Evolutionary conservation across 2,797 vertebrate genomes (phyloP).

Genomic region (Pseudochaenichthys georgianus): DNA sequence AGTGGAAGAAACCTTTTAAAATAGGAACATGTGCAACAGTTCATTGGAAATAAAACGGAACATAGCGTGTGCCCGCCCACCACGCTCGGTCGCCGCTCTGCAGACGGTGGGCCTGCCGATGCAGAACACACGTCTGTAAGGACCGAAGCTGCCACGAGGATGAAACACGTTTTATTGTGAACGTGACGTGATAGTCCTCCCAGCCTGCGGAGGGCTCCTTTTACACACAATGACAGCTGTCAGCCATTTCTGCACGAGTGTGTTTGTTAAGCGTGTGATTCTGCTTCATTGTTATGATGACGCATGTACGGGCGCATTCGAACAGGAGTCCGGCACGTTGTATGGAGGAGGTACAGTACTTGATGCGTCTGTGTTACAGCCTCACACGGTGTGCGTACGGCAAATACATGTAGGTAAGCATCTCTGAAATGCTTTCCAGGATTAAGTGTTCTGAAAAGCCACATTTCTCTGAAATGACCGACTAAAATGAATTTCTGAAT

Average conservation of each 20-base stretch:
- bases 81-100: neutral
- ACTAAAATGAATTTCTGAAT: neutral
- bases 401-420: neutral
- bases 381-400: neutral
- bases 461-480: neutral
- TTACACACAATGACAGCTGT: constrained; percentile 40
- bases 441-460: neutral
- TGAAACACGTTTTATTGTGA: constrained; percentile 49
- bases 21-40: no score
- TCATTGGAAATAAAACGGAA: no score
- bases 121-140: constrained; percentile 50
- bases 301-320: constrained; percentile 9
- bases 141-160: constrained; percentile 31
- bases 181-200: constrained; percentile 23
- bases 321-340: constrained; percentile 8
- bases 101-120: constrained; percentile 40
- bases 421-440: neutral
- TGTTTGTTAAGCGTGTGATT: constrained; percentile 5
- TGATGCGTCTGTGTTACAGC: neutral
- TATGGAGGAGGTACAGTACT: constrained; percentile 15
- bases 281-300: constrained; percentile 24
- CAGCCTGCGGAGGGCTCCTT: constrained; percentile 6
- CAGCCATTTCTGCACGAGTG: constrained; percentile 6
- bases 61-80: no score
- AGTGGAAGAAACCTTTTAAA: no score